Base-by-base conservation (phyloP, 1,140 invertebrate genomes). In the Drosophila paulistorum region DNA sequence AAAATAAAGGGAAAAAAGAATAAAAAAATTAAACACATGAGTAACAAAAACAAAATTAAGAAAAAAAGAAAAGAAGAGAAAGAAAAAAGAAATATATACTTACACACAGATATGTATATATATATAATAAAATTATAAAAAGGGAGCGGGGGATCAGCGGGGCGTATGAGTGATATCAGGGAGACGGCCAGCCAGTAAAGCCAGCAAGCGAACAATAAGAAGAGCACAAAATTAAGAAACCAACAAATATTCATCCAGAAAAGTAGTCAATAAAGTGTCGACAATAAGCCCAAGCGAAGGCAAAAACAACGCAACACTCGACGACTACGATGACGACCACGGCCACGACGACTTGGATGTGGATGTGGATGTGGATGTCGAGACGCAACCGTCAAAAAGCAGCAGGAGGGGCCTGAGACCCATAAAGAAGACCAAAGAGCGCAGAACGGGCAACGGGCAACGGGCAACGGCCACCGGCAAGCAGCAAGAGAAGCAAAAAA, bases 221-320 rank as follows among this genome's bases (percentile, higher is more conserved):
- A 69, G 58, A 72, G 61, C 84, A 80, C 58, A 74, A 89, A 84
- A 89, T 89, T 89, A 89, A 89, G 84, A 89, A 89, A 89, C 84
- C 84, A 89, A 89, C 84, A 89, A 89, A 89, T 51, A 51, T 89
- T 89, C 84, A 89, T 89, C 84, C 84, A 89, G 84, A 83, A 89
- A 89, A 89, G 84, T 89, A 89, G 84, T 89, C 84, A 89, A 89
- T 89, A 89, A 89, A 89, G 84, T 89, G 84, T 89, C 84, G 84
- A 87, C 84, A 87, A 87, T 87, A 84, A 77, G 74, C 84, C 70
- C 79, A 87, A 69, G 68, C 68, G 45, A 55, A 62, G 55, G 23
- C 71, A 70, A 76, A 72, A 79, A 63, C 75, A 65, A 60, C 60
- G 37, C 62, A 66, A 75, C 67, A 63, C 77, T 60, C 74, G 65